Percentiles rank a stretch among this genome's conserved stretches.
Evolutionary conservation across 2,888 invertebrate genomes (phyloP).

Genomic region (Amorpha juglandis): DNA sequence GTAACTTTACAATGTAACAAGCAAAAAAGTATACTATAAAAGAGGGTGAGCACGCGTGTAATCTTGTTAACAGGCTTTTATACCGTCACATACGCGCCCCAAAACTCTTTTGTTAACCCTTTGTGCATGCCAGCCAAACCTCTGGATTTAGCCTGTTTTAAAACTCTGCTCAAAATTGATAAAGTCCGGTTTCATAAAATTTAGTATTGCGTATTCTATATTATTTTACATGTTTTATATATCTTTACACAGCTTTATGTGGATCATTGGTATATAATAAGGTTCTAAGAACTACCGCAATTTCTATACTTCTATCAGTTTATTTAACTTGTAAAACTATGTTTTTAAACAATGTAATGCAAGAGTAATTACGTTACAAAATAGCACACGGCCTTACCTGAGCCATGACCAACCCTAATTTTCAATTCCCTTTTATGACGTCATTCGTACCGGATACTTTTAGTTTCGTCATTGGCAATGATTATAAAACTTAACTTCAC

Average conservation of each 20-base stretch:
- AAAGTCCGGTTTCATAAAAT: too few relatives aligned
- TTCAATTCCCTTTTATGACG: slow-evolving; percentile 5
- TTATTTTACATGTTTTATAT: too few relatives aligned
- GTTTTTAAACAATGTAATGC: too few relatives aligned
- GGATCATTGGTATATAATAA: too few relatives aligned
- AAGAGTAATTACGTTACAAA: too few relatives aligned
- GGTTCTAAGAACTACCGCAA: too few relatives aligned
- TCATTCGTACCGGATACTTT: not conserved
- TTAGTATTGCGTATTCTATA: too few relatives aligned
- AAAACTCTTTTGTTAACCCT: slow-evolving; percentile 20
- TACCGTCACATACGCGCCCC: not conserved
- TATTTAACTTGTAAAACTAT: too few relatives aligned
- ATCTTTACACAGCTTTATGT: too few relatives aligned
- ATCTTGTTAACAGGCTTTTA: slow-evolving; percentile 17
- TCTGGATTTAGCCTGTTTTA: not conserved
- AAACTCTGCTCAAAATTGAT: too few relatives aligned
- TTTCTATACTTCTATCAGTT: too few relatives aligned
- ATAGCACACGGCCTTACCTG: not conserved
- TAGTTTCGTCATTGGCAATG: not conserved
- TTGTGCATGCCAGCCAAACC: slow-evolving; percentile 13
- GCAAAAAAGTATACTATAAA: not conserved
- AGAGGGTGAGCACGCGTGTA: slow-evolving; percentile 8
- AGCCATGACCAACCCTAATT: not conserved
- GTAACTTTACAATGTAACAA: not conserved
- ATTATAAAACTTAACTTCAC: slow-evolving; percentile 13